Percentiles rank a stretch among this genome's conserved stretches.
These are phyloP conservation scores for Limonius californicus DNA, from an alignment of 1,140 invertebrate genomes.

Conservation along the genomic window DNA sequence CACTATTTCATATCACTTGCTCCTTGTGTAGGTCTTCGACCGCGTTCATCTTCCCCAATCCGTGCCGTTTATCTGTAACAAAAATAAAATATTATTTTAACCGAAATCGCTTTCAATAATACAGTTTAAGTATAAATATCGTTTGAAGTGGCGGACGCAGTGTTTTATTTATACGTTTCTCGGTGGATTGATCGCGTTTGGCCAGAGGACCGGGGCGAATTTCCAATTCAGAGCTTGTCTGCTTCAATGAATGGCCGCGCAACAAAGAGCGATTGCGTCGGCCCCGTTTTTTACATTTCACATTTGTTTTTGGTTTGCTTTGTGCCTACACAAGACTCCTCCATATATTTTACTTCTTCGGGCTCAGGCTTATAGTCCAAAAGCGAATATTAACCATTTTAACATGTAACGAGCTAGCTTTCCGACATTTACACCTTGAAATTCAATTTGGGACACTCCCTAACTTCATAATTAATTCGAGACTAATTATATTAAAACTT, in stretches of 20 bases:
- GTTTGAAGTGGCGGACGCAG: neutral
- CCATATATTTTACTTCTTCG: neutral
- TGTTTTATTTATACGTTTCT: constrained; percentile 12
- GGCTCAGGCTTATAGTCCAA: too few relatives aligned
- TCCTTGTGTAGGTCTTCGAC: neutral
- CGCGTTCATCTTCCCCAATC: neutral
- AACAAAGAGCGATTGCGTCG: constrained; percentile 27
- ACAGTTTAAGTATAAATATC: constrained; percentile 7
- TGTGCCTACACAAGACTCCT: neutral
- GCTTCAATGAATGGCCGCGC: constrained; percentile 26
- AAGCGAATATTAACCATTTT: neutral
- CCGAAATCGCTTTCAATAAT: neutral
- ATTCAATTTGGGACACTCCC: neutral
- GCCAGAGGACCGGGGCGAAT: constrained; percentile 16
- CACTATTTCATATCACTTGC: constrained; percentile 12
- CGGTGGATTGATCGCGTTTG: constrained; percentile 9
- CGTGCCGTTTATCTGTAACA: constrained; percentile 4
- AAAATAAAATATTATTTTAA: neutral
- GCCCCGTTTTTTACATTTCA: constrained; percentile 26
- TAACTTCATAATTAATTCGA: neutral
- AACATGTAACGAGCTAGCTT: constrained; percentile 14
- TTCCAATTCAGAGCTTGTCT: constrained; percentile 29
- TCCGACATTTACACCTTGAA: neutral
- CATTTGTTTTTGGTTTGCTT: constrained; percentile 27
- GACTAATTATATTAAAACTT: neutral